Base-by-base conservation (phyloP, 1,140 invertebrate genomes). In the Drosophila trapezifrons region DNA sequence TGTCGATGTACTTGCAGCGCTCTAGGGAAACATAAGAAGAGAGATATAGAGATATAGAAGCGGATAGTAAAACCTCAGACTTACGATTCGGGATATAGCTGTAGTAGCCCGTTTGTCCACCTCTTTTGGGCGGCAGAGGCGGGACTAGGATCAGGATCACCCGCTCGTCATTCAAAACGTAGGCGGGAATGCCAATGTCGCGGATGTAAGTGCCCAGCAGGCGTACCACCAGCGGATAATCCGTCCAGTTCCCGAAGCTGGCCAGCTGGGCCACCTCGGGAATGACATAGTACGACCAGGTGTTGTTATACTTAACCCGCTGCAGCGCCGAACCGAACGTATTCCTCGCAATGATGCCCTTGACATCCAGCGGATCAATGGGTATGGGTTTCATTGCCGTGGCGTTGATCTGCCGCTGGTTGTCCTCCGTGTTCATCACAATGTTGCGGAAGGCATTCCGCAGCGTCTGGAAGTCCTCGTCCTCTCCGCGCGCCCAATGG, bases 1-100 rank as follows among this genome's bases (percentile, higher is more conserved):
- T 93, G 55, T 95, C 93, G 49, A 94, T 94, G 62, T 93, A 93
- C 78, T 93, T 93, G 87, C 95, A 95, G 37, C 92, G 92, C 47
- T 90, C 95, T 95, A 37, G 4, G 12, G 4, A 8, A 22, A 86
- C 3, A 17, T 89, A 51, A 93, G 93, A 76, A 1, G 5, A 54
- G 4, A 3, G n/a, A 9, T 20, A 4, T 13, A 32, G 49, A n/a
- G 6, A 4, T 6, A 3, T 9, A 8, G 0, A 22, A 22, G 4
- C 22, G 22, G 22, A 22, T 22, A 22, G 22, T 22, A 22, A 22
- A 4, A 22, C 22, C 22, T 22, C 13, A 3, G 18, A 76, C 87
- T 87, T 35, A 92, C 91, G 72, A 45, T 78, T 86, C n/a, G 78
- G 74, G 49, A 87, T 80, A 70, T 92, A 92, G 42, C 80, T 86